Conservation (phyloP, 2,888 invertebrate species). For the Sinhomidia bicolor region DNA sequence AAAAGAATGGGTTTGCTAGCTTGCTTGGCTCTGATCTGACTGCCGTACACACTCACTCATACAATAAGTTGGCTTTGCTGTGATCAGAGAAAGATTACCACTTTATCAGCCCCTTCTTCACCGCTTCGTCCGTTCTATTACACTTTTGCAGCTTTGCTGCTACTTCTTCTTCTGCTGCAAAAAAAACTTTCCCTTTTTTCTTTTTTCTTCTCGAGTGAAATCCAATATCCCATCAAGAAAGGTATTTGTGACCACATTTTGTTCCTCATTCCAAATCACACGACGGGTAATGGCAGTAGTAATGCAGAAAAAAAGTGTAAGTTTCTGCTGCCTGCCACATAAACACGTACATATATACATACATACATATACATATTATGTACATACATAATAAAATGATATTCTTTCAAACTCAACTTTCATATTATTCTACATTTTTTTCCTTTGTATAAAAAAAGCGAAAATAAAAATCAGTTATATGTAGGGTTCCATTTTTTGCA, state of each 20-base stretch:
- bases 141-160: neutral
- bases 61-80: conserved; percentile 56
- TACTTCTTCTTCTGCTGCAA: neutral
- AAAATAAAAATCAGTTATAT: conserved; percentile 18
- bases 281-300: neutral
- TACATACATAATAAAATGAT: too few relatives aligned
- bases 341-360: neutral
- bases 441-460: too few relatives aligned
- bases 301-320: neutral
- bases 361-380: neutral
- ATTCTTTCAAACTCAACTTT: neutral
- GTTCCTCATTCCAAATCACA: conserved; percentile 16
- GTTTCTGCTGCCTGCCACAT: neutral
- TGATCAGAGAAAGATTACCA: conserved; percentile 64
- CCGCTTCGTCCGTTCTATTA: neutral
- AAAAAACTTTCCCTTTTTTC: neutral
- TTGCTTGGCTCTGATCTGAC: too few relatives aligned
- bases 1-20: neutral
- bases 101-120: conserved; percentile 48
- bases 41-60: neutral
- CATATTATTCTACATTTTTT: neutral
- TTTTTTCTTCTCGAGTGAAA: conserved; percentile 44
- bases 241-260: conserved; percentile 29
- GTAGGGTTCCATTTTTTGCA: conserved; percentile 36
- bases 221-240: conserved; percentile 55